These are phyloP conservation scores for Zophobas morio DNA, from an alignment of 1,140 invertebrate genomes.

Conservation along the genomic window DNA sequence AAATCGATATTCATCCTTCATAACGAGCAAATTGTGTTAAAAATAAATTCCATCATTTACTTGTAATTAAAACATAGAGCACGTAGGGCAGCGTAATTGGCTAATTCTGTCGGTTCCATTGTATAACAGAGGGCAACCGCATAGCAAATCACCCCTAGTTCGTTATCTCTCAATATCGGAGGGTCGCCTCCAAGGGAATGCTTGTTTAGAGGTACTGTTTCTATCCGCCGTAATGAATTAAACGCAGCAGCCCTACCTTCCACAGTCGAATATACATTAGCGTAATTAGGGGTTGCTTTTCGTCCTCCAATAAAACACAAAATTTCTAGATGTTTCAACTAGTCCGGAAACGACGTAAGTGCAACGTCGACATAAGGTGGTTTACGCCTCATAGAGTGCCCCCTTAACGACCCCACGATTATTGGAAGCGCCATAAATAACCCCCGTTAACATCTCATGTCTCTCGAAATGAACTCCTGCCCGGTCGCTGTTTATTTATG, in stretches of 20 bases:
- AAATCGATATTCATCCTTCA: neutral
- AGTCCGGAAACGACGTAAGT: neutral
- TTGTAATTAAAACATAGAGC: conserved; percentile 65
- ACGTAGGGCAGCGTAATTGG: conserved; percentile 64
- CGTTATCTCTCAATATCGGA: conserved; percentile 56
- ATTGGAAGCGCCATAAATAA: no score
- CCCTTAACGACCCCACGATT: neutral
- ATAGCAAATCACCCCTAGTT: conserved; percentile 63
- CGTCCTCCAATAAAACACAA: no score
- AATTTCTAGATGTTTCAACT: neutral
- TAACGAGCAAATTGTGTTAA: neutral
- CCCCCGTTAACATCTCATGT: no score
- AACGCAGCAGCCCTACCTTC: conserved; percentile 27
- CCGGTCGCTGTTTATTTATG: neutral
- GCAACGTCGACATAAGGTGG: no score
- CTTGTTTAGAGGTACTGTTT: conserved; percentile 36
- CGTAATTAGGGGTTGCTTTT: neutral
- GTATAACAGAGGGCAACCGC: conserved; percentile 65
- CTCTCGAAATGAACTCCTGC: no score
- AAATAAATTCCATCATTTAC: conserved; percentile 60
- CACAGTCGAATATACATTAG: conserved; percentile 6
- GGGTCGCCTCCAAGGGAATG: conserved; percentile 36
- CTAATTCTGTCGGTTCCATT: conserved; percentile 64
- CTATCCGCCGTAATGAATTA: conserved; percentile 28
- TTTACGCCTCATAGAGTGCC: neutral